Conservation (phyloP, 1,140 invertebrate genomes). For the Penaeus chinensis region DNA sequence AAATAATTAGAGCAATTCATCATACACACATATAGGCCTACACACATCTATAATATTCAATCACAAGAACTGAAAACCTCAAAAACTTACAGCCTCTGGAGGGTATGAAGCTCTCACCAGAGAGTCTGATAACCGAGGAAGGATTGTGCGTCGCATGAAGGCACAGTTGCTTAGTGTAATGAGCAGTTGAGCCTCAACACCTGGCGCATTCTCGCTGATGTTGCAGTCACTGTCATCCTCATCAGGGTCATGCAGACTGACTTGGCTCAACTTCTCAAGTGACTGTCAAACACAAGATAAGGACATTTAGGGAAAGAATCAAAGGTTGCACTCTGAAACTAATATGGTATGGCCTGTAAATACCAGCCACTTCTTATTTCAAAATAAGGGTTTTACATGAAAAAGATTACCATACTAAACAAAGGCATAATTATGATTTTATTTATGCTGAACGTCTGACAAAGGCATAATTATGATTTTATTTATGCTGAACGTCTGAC, state of each 20-base stretch:
- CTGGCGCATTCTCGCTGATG: conserved; percentile 48
- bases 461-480: no score
- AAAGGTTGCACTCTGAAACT: no score
- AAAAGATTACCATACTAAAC: no score
- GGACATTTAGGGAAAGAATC: no score
- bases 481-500: no score
- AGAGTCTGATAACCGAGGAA: conserved; percentile 77
- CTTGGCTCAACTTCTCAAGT: conserved; percentile 47
- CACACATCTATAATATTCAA: background rate
- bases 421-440: no score
- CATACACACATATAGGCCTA: background rate
- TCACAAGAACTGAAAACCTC: background rate
- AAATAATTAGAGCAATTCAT: background rate
- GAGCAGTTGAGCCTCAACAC: conserved; percentile 72
- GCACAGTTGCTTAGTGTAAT: conserved; percentile 91
- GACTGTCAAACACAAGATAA: conserved; percentile 23
- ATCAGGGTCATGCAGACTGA: conserved; percentile 56
- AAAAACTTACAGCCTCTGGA: conserved; percentile 66
- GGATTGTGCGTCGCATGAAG: conserved; percentile 80
- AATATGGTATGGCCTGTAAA: no score
- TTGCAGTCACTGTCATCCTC: conserved; percentile 41
- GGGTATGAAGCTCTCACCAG: conserved; percentile 79
- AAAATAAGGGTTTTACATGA: no score
- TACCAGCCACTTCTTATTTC: no score
- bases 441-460: no score